Conservation (phyloP, 2,797 vertebrate species). For the Otus scops region DNA sequence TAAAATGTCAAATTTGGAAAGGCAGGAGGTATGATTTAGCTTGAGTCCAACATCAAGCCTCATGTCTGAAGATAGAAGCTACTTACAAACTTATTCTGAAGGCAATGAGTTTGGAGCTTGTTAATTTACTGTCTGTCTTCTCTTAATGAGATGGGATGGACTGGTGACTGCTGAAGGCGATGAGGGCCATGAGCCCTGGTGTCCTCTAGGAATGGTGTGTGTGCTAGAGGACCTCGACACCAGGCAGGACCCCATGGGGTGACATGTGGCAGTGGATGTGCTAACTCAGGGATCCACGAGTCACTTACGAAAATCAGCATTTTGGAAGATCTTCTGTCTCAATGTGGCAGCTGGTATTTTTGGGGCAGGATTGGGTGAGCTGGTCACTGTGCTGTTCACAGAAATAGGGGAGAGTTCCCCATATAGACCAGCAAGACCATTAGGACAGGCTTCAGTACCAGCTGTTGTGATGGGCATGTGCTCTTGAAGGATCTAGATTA, state of each 20-base stretch:
- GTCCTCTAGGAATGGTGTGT: neutral
- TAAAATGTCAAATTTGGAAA: neutral
- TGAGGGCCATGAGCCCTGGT: neutral
- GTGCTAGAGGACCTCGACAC: neutral
- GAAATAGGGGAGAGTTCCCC: neutral
- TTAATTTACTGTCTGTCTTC: neutral
- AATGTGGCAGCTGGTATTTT: neutral
- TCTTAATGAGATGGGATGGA: neutral
- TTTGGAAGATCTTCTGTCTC: neutral
- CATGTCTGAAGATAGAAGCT: neutral
- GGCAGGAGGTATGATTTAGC: neutral
- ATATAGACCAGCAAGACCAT: neutral
- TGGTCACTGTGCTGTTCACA: fast-evolving
- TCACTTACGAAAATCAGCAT: neutral
- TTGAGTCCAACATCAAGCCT: neutral
- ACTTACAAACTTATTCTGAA: neutral
- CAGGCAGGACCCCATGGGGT: neutral
- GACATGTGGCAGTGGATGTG: neutral
- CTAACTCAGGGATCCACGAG: neutral
- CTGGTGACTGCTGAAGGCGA: neutral
- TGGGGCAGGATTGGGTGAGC: neutral
- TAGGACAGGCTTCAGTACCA: neutral
- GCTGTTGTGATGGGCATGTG: neutral
- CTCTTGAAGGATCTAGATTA: neutral
- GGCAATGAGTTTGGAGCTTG: neutral